A percentile compares a stretch with the other conserved stretches of the same genome.
Evolutionary conservation across 2,113 vertebrate genomes (phyloP).

Genomic region (Leptocoma aspasia): DNA sequence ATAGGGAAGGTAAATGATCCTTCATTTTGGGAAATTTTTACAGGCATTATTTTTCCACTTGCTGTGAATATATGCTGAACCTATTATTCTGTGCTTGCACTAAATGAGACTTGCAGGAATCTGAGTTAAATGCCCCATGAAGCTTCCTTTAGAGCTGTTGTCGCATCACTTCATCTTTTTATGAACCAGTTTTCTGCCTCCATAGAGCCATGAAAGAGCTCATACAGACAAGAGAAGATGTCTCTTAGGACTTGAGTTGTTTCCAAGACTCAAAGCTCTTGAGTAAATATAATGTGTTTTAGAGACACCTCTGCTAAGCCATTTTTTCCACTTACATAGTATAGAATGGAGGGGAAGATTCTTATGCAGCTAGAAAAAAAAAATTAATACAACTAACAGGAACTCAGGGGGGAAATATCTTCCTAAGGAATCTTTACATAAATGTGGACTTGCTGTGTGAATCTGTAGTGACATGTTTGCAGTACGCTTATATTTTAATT

Average conservation of each 20-base stretch:
- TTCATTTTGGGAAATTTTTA: background rate
- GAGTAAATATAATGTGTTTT: background rate
- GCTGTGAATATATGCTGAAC: background rate
- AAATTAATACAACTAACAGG: background rate
- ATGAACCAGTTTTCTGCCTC: background rate
- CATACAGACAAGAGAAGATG: background rate
- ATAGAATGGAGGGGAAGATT: background rate
- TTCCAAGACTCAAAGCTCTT: conserved; percentile 1
- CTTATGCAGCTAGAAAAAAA: background rate
- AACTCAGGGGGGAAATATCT: background rate
- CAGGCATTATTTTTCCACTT: background rate
- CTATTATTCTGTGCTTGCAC: background rate
- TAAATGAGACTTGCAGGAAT: background rate
- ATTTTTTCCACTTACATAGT: background rate
- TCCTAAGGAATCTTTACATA: background rate
- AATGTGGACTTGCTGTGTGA: background rate
- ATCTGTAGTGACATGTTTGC: background rate
- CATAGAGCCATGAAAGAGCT: background rate
- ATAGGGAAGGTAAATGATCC: background rate
- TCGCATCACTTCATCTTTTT: background rate
- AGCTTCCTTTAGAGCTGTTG: background rate
- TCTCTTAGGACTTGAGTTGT: background rate
- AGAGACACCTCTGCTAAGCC: background rate
- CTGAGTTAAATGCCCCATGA: background rate
- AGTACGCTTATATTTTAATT: background rate